A percentile compares a stretch with the other conserved stretches of the same genome.
phyloP scores from a whole-genome alignment of 2,888 invertebrate genomes.

The Gerosis bhagava region DNA sequence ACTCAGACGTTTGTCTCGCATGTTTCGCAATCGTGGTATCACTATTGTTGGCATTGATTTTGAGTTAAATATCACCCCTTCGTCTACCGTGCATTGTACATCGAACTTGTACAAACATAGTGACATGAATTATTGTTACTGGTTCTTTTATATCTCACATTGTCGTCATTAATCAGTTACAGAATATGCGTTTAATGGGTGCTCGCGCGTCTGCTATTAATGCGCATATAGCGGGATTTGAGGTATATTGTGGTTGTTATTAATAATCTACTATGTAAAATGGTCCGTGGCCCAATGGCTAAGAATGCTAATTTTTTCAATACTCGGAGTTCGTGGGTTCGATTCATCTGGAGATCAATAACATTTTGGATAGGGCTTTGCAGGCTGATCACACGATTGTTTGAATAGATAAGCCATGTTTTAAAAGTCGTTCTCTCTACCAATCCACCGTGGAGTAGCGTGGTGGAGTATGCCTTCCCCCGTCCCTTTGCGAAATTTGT shows the following conservation, averaged over 20 bases:
- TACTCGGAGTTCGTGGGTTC: too few relatives aligned
- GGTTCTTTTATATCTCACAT: conserved; percentile 55
- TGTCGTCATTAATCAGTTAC: conserved; percentile 55
- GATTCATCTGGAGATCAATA: too few relatives aligned
- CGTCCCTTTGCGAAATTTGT: too few relatives aligned
- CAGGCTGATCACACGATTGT: too few relatives aligned
- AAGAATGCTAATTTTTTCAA: too few relatives aligned
- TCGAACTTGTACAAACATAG: conserved; percentile 33
- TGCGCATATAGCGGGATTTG: conserved; percentile 18
- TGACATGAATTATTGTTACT: conserved; percentile 61
- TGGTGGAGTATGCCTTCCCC: too few relatives aligned
- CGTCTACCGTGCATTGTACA: conserved; percentile 52
- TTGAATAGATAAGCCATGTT: too few relatives aligned
- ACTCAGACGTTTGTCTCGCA: neutral
- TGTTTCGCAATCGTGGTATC: neutral
- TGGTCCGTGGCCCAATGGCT: too few relatives aligned
- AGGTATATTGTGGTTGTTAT: conserved; percentile 13
- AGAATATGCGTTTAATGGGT: conserved; percentile 41
- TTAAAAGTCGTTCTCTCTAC: too few relatives aligned
- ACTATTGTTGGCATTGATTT: conserved; percentile 65
- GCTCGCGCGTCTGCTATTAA: conserved; percentile 26
- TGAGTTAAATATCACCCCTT: conserved; percentile 75
- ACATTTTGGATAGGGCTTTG: too few relatives aligned
- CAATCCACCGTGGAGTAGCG: too few relatives aligned
- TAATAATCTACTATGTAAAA: conserved; percentile 9